Conservation (phyloP, 2,888 invertebrate genomes). For the Phytoseiulus persimilis region DNA sequence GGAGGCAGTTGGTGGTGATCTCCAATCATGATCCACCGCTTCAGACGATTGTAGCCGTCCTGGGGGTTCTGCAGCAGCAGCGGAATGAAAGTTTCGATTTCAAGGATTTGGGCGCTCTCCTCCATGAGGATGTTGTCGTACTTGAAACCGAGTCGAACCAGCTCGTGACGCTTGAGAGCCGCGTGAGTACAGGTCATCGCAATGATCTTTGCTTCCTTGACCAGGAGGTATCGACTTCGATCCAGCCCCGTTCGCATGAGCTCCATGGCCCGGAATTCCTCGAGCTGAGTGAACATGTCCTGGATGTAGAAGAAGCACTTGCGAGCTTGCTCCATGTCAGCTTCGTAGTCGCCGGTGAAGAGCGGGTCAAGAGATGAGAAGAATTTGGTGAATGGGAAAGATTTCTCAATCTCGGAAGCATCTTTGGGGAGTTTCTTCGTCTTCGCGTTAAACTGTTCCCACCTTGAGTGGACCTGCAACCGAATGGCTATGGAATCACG, state of each 20-base stretch:
- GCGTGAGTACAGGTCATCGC: constrained; percentile 99
- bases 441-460: constrained; percentile 73
- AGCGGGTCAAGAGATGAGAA: constrained; percentile 86
- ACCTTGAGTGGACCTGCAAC: constrained; percentile 64
- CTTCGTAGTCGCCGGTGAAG: constrained; percentile 70
- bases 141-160: constrained; percentile 88
- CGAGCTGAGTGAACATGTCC: constrained; percentile 88
- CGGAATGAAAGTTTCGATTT: constrained; percentile 99
- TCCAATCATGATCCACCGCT: constrained; percentile 99
- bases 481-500: too few relatives aligned
- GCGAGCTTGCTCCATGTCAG: constrained; percentile 77
- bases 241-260: constrained; percentile 87
- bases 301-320: constrained; percentile 89
- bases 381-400: constrained; percentile 88
- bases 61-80: constrained; percentile 94
- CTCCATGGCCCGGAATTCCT: constrained; percentile 97
- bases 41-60: constrained; percentile 86
- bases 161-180: constrained; percentile 85
- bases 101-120: constrained; percentile 95
- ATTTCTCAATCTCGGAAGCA: constrained; percentile 59
- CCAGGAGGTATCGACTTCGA: constrained; percentile 86
- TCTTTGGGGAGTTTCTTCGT: constrained; percentile 52
- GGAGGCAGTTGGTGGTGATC: constrained; percentile 98
- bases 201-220: constrained; percentile 97
- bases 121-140: constrained; percentile 99